Evolutionary conservation across 2,113 vertebrate genomes (phyloP).

Genomic region (Anolis carolinensis): DNA sequence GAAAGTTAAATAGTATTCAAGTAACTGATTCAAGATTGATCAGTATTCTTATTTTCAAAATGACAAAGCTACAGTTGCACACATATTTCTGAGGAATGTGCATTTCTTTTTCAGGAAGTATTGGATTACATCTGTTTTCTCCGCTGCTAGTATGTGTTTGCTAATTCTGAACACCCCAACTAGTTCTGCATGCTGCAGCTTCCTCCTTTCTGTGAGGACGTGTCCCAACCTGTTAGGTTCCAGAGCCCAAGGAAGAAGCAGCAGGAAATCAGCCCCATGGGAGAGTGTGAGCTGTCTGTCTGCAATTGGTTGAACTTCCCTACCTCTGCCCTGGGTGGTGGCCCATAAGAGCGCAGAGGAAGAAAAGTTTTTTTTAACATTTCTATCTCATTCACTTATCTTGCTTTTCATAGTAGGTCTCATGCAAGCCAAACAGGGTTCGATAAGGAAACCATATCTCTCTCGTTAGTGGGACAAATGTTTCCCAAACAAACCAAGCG

Average conservation of each 20-base stretch:
- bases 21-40: not conserved
- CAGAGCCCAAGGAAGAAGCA: not conserved
- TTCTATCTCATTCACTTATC: not conserved
- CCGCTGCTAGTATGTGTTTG: not conserved
- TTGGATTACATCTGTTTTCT: no score
- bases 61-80: not conserved
- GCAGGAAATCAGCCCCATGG: not conserved
- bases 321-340: not conserved
- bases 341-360: not conserved
- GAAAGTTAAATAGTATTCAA: no score
- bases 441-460: not conserved
- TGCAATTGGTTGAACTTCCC: conserved; percentile 19
- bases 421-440: not conserved
- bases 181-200: not conserved
- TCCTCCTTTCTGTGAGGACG: conserved; percentile 12
- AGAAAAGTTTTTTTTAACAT: not conserved
- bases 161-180: conserved; percentile 7
- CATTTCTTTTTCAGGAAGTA: not conserved
- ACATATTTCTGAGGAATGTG: not conserved
- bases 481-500: not conserved
- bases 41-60: not conserved
- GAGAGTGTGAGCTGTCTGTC: conserved; percentile 13
- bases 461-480: not conserved
- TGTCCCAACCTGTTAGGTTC: conserved; percentile 25
- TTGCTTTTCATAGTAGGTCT: not conserved